phyloP scores from a whole-genome alignment of 1,140 invertebrate genomes.

The Thalassaphorura encarpata region DNA sequence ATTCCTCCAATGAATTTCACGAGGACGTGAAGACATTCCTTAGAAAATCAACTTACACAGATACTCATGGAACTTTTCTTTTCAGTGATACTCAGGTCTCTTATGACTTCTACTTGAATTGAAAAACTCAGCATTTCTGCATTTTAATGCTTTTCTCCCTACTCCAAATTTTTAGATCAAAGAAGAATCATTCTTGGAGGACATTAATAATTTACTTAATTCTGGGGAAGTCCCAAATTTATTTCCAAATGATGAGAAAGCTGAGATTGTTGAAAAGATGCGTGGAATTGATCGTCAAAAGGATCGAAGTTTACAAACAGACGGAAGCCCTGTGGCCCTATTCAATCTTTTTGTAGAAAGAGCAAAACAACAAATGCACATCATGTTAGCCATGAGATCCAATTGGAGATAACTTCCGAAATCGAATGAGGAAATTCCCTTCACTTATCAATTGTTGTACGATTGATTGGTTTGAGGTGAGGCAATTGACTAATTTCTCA shows the following conservation, averaged over 20 bases:
- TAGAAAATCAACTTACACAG: slow-evolving; percentile 63
- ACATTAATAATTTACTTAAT: slow-evolving; percentile 87
- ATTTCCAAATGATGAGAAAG: slow-evolving; percentile 76
- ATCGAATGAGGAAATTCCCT: slow-evolving; percentile 82
- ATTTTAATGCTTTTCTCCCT: no score
- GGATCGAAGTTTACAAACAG: slow-evolving; percentile 68
- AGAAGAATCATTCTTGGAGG: slow-evolving; percentile 85
- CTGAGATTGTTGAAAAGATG: slow-evolving; percentile 92
- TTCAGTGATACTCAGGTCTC: slow-evolving; percentile 76
- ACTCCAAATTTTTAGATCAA: slow-evolving; percentile 56
- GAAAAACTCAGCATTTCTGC: slow-evolving; percentile 5
- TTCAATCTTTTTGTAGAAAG: slow-evolving; percentile 87
- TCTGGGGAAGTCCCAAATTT: slow-evolving; percentile 89
- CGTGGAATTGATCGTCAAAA: slow-evolving; percentile 75
- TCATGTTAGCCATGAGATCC: slow-evolving; percentile 88
- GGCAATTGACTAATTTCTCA: not conserved
- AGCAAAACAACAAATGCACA: slow-evolving; percentile 82
- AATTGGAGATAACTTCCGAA: slow-evolving; percentile 73
- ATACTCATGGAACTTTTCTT: slow-evolving; percentile 81
- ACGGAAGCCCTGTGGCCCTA: slow-evolving; percentile 72
- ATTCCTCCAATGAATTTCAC: slow-evolving; percentile 73
- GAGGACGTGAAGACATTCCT: slow-evolving; percentile 80
- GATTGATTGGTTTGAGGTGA: slow-evolving; percentile 93
- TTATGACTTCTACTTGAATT: slow-evolving; percentile 6
- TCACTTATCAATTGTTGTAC: slow-evolving; percentile 93